Evolutionary conservation across 2,797 vertebrate genomes (phyloP).

Genomic region (Micrastur ruficollis): DNA sequence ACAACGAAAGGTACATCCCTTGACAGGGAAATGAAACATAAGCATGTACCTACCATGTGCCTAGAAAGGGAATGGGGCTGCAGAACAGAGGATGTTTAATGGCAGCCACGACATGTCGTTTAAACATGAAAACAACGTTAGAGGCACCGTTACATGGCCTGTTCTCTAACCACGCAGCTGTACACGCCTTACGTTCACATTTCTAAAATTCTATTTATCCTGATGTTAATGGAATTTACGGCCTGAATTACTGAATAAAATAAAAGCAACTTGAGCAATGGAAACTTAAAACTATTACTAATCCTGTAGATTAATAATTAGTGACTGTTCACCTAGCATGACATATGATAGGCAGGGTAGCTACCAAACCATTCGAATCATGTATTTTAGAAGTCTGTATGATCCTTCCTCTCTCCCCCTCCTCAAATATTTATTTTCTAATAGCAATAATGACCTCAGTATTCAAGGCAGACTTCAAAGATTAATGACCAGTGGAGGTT

Average conservation of each 20-base stretch:
- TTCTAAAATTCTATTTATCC: neutral
- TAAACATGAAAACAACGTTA: neutral
- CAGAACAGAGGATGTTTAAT: neutral
- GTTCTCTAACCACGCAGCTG: neutral
- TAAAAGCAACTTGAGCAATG: neutral
- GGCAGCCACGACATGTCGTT: fast-evolving
- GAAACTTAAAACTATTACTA: neutral
- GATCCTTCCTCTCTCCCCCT: neutral
- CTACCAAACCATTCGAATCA: neutral
- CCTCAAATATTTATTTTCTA: constrained; percentile 64
- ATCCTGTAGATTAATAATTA: neutral
- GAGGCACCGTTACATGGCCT: neutral
- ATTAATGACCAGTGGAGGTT: constrained; percentile 61
- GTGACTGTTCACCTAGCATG: neutral
- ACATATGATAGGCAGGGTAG: neutral
- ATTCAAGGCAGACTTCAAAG: constrained; percentile 29
- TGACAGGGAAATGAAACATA: neutral
- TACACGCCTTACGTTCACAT: neutral
- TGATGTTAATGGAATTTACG: neutral
- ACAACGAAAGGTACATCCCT: neutral
- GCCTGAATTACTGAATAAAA: neutral
- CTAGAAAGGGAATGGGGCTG: neutral
- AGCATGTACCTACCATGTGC: fast-evolving
- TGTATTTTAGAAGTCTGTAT: neutral
- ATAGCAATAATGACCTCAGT: constrained; percentile 49